Evolutionary conservation across 2,113 vertebrate genomes (phyloP).

Genomic region (Lepisosteus oculatus): DNA sequence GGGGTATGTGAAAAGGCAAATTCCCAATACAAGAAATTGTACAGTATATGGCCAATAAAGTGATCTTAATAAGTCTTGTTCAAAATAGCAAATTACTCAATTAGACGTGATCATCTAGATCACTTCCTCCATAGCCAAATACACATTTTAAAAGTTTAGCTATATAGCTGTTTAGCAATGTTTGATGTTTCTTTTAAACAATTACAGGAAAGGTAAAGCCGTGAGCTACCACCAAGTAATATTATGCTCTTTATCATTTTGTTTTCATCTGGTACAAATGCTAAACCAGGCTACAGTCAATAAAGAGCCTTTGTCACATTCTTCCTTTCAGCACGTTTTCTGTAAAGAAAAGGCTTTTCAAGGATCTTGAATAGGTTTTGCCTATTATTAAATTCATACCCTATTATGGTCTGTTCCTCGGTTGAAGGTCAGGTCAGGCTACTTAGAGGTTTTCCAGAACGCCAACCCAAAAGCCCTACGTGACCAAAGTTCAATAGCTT

Average conservation of each 20-base stretch:
- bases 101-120: no score
- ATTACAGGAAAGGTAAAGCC: neutral
- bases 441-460: neutral
- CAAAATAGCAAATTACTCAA: no score
- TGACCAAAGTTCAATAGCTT: neutral
- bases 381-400: neutral
- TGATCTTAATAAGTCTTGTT: no score
- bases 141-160: no score
- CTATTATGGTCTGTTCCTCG: neutral
- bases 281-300: conserved; percentile 3
- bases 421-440: neutral
- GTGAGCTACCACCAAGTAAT: neutral
- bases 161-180: no score
- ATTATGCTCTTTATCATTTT: neutral
- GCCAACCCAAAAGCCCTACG: neutral
- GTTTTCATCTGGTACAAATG: neutral
- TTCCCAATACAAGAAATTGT: no score
- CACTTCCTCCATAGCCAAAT: no score
- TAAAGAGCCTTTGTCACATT: conserved; percentile 10
- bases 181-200: neutral
- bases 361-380: neutral
- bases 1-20: no score
- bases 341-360: conserved; percentile 2
- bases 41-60: no score
- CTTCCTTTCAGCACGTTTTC: neutral